Evolutionary conservation across 2,888 invertebrate species (phyloP), one percentile per base, ranked within the genome.

Genomic region (Halocaridina rubra): DNA sequence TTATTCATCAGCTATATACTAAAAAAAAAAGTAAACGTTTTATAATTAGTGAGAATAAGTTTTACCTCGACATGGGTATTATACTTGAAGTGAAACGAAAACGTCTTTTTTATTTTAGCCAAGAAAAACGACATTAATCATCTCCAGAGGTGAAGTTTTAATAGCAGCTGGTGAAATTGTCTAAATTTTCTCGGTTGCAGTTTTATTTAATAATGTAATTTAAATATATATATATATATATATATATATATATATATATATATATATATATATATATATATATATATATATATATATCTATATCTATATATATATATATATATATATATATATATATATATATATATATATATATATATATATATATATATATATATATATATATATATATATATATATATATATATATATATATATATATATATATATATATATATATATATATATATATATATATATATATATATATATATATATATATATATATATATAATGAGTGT

Each of bases 231-330:
- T 61, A 61, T 61, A 61, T 61, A 61, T 61, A 61, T 61, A 61
- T 61, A 61, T 61, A 61, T 61, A 61, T 61, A 61, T 61, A 61
- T 61, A 61, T 61, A 61, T 61, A 61, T 61, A 61, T 61, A 61
- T 61, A 61, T 61, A 61, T 61, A 61, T 61, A 61, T 61, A 61
- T 61, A 61, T 61, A 61, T 61, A 61, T 61, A 61, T 61, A 61
- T 61, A 61, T 61, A 61, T 61, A 61, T 61, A 61, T 61, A 61
- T 61, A 61, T 61, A n/a, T n/a, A n/a, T n/a, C n/a, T n/a, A n/a
- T n/a, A n/a, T n/a, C n/a, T n/a, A n/a, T n/a, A n/a, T n/a, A 61
- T 61, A 61, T 61, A n/a, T 61, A 61, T 61, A 61, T 61, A 61
- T 61, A 61, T 61, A 61, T 61, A 61, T 61, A 61, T 61, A 61